Evolutionary conservation across 2,888 invertebrate genomes (phyloP), one percentile per base, ranked within the genome.

Genomic region (Escarpia spicata): DNA sequence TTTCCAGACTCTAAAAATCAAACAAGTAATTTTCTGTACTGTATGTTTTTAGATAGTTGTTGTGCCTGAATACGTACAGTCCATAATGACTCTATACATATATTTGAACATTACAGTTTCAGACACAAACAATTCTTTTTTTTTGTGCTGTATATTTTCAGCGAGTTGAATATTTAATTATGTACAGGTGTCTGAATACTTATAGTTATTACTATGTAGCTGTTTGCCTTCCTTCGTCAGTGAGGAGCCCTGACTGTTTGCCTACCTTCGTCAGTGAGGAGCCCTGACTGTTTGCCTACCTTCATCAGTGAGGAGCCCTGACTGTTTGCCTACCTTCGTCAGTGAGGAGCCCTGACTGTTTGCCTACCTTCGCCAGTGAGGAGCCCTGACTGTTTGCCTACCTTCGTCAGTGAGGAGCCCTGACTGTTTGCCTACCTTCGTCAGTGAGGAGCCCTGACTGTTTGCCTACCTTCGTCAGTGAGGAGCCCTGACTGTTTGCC

Each of bases 371-470:
- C 92, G 37, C 90, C 92, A 91, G n/a, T 92, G 43, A 92, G 45
- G 37, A 94, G 93, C 4, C 93, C 94, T 1, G 37, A 75, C 19
- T 15, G 90, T 43, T 92, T 92, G 4, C 52, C 10, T 92, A 94
- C 94, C 94, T 93, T 94, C 92, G 37, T 91, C 92, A 91, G n/a
- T 92, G 43, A 92, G 45, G 37, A 94, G 93, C 4, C 93, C 94
- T 1, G 37, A 75, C 19, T 15, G 90, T 43, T 92, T 92, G 4
- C 52, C 10, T 92, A 94, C 94, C 94, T 93, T 94, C 92, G 37
- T 91, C 92, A 91, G n/a, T 92, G 43, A 92, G 45, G 37, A 94
- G 93, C 4, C 93, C 94, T 1, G 37, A 75, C 19, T 15, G 90
- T 43, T 92, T 92, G 4, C 52, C 10, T 92, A 94, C 94, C 94